Evolutionary conservation across 2,888 invertebrate genomes (phyloP).

Genomic region (Eilema griseolum): DNA sequence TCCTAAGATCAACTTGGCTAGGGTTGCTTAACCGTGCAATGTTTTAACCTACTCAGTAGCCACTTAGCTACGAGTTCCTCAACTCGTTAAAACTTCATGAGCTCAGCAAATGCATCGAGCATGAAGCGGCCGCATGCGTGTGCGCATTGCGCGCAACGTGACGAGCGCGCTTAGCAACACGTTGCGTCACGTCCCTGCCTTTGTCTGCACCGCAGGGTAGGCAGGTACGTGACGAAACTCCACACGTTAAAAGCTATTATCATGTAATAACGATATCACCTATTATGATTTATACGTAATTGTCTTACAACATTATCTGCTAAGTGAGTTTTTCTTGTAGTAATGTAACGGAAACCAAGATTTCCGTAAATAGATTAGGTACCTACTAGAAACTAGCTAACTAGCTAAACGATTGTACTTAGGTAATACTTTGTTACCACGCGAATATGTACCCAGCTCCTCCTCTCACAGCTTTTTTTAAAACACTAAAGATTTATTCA

Average conservation of each 20-base stretch:
- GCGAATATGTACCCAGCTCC: too few relatives aligned
- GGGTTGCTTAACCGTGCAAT: too few relatives aligned
- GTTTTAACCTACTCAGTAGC: too few relatives aligned
- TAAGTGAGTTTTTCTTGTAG: not conserved
- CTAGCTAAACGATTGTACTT: too few relatives aligned
- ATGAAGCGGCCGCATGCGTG: constrained; percentile 19
- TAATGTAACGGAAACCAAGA: not conserved
- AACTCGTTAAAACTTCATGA: constrained; percentile 6
- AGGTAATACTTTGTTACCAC: too few relatives aligned
- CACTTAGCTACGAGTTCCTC: too few relatives aligned
- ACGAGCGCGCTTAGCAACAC: constrained; percentile 43
- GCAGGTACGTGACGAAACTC: constrained; percentile 25
- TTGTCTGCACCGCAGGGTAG: constrained; percentile 34
- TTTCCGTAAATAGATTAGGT: not conserved
- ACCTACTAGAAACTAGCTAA: too few relatives aligned
- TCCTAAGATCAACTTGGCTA: too few relatives aligned
- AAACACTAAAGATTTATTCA: too few relatives aligned
- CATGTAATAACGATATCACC: constrained; percentile 7
- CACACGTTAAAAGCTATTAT: constrained; percentile 11
- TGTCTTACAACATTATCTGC: not conserved
- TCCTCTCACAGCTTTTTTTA: too few relatives aligned
- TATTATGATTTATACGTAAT: constrained; percentile 12
- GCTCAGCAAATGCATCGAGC: constrained; percentile 12
- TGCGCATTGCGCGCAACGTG: constrained; percentile 36
- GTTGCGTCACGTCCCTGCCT: constrained; percentile 49